Evolutionary conservation across 2,797 vertebrate species (phyloP).

Genomic region (Aldrovandia affinis): DNA sequence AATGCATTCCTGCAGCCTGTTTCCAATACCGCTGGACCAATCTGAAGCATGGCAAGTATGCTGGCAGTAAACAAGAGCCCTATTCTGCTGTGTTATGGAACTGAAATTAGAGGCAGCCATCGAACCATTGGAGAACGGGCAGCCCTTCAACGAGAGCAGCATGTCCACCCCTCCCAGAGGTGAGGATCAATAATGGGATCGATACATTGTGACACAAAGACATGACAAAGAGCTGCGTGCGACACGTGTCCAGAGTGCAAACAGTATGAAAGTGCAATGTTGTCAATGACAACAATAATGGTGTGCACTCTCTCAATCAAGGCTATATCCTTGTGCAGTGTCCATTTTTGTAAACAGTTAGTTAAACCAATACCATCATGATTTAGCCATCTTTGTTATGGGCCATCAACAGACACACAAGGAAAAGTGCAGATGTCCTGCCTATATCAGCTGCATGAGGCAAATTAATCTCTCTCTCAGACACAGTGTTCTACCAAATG

Average conservation of each 20-base stretch:
- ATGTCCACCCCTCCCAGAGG: slow-evolving; percentile 82
- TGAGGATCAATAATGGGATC: slow-evolving; percentile 55
- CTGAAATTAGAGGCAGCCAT: slow-evolving; percentile 83
- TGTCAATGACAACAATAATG: neutral
- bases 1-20: neutral
- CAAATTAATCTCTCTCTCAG: slow-evolving; percentile 26
- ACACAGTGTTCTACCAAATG: too few species aligned
- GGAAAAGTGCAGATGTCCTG: slow-evolving; percentile 35
- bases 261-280: neutral
- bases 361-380: too few species aligned
- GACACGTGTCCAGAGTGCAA: neutral
- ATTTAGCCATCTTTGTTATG: neutral
- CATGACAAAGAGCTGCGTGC: neutral
- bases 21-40: slow-evolving; percentile 37
- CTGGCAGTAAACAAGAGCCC: slow-evolving; percentile 34
- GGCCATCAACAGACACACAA: slow-evolving; percentile 6
- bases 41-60: slow-evolving; percentile 56
- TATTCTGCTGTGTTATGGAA: slow-evolving; percentile 32
- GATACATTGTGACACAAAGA: neutral
- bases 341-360: too few species aligned
- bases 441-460: slow-evolving; percentile 55
- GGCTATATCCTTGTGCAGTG: neutral
- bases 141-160: slow-evolving; percentile 78
- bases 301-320: neutral
- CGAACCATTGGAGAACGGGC: slow-evolving; percentile 86